These are phyloP conservation scores for Telmatochromis sp. DNA, from an alignment of 2,113 vertebrate genomes.

Conservation along the genomic window DNA sequence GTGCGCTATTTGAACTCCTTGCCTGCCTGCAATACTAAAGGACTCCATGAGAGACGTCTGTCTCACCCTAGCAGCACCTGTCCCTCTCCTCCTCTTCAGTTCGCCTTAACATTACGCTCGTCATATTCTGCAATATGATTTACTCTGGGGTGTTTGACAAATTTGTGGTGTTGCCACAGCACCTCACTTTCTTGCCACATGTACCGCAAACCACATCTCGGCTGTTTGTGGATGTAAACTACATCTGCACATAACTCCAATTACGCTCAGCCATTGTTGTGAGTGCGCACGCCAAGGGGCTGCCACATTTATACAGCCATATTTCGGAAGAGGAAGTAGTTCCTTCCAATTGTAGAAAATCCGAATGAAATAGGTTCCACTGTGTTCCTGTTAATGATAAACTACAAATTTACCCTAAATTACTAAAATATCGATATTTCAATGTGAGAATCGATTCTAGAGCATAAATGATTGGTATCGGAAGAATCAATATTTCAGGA, in stretches of 20 bases:
- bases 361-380: fast-evolving
- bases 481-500: neutral
- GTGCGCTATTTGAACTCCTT: fast-evolving
- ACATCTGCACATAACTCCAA: fast-evolving
- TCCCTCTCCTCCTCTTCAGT: too few species aligned
- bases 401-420: neutral
- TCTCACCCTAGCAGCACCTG: too few species aligned
- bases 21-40: neutral
- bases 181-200: too few species aligned
- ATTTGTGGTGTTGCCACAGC: too few species aligned
- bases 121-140: too few species aligned
- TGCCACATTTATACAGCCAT: neutral
- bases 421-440: neutral
- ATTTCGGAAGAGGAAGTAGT: neutral
- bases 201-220: fast-evolving
- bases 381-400: neutral
- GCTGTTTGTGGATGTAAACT: too few species aligned
- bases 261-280: neutral
- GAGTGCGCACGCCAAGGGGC: neutral
- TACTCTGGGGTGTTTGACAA: too few species aligned
- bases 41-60: too few species aligned
- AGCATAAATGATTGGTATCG: neutral
- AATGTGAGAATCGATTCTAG: neutral
- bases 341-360: neutral
- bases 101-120: too few species aligned